phyloP scores from a whole-genome alignment of 1,140 invertebrate genomes.

The Camponotus vicinus region DNA sequence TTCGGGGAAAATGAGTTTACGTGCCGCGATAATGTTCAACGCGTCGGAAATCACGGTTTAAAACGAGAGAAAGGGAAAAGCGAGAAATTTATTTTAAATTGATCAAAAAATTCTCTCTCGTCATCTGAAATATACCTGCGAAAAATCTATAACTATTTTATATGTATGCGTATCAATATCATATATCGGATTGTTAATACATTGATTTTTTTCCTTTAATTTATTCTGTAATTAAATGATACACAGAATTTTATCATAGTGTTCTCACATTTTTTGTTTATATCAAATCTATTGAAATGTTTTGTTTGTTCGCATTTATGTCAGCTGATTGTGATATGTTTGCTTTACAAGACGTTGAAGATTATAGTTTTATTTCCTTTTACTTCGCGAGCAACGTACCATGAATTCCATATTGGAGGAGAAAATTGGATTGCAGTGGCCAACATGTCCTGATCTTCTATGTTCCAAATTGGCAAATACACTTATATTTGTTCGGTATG shows the following conservation, averaged over 20 bases:
- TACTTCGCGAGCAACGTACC: background rate
- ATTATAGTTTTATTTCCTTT: conserved; percentile 34
- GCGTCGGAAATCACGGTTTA: background rate
- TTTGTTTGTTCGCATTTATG: background rate
- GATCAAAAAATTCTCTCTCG: background rate
- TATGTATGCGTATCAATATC: background rate
- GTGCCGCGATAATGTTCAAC: conserved; percentile 40
- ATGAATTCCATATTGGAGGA: conserved; percentile 33
- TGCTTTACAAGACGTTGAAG: conserved; percentile 6
- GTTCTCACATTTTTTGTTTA: background rate
- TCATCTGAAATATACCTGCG: background rate
- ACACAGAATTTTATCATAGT: background rate
- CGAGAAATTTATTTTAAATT: background rate
- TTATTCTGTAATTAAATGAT: background rate
- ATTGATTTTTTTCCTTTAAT: background rate
- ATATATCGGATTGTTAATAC: background rate
- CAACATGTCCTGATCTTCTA: conserved; percentile 40
- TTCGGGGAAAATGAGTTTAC: conserved; percentile 57
- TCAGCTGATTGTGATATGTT: background rate
- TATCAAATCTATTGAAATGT: background rate
- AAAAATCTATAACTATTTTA: background rate
- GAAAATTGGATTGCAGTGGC: conserved; percentile 48
- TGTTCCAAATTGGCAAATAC: conserved; percentile 57
- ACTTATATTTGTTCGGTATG: conserved; percentile 30
- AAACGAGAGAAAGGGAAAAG: background rate